Percentiles rank a stretch among this genome's conserved stretches.
Conservation (phyloP, 2,888 invertebrate species). For the Drosophila mulleri region DNA sequence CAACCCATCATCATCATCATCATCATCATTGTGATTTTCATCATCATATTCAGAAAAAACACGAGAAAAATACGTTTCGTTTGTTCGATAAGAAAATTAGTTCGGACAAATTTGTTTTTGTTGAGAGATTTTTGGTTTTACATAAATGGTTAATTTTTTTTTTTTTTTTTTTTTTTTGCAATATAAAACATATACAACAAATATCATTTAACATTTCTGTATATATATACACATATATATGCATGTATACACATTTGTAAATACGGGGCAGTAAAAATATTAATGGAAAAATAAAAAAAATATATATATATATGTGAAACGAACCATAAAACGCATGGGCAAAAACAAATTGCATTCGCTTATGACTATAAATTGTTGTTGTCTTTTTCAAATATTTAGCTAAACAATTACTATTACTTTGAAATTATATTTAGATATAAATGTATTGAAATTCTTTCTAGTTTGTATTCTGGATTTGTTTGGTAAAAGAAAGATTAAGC, state of each 20-base stretch:
- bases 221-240: slow-evolving; percentile 42
- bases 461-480: not conserved
- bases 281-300: slow-evolving; percentile 11
- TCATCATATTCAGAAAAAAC: slow-evolving; percentile 86
- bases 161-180: slow-evolving; percentile 9
- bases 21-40: slow-evolving; percentile 85
- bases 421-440: slow-evolving; percentile 1
- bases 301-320: slow-evolving; percentile 24
- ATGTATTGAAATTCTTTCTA: not conserved
- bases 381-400: slow-evolving; percentile 34
- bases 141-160: slow-evolving; percentile 74
- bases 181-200: slow-evolving; percentile 73
- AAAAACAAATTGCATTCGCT: slow-evolving; percentile 49
- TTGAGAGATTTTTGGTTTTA: slow-evolving; percentile 64
- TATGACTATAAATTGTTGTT: slow-evolving; percentile 35
- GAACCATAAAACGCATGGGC: slow-evolving; percentile 50
- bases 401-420: slow-evolving; percentile 19
- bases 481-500: slow-evolving; percentile 48
- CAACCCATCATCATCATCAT: slow-evolving; percentile 81
- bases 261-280: slow-evolving; percentile 32
- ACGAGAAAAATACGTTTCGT: slow-evolving; percentile 86
- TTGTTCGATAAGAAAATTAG: slow-evolving; percentile 86
- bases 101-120: slow-evolving; percentile 85
- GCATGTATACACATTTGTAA: slow-evolving; percentile 34
- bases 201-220: slow-evolving; percentile 58